These are phyloP conservation scores for Drosophila pallidifrons DNA, from an alignment of 1,140 invertebrate species.

Conservation along the genomic window DNA sequence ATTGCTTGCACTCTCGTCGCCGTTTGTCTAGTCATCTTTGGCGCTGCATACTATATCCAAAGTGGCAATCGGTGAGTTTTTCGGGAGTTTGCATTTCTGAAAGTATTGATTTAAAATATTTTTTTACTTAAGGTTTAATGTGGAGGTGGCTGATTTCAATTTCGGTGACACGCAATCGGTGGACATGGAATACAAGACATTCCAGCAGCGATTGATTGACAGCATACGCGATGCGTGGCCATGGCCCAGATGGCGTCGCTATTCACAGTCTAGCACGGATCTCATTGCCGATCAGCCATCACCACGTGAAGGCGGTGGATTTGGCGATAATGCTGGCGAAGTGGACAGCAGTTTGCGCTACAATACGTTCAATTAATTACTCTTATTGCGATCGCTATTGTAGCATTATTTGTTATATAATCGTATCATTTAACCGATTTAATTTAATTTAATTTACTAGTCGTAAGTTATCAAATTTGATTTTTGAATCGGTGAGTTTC, in stretches of 20 bases:
- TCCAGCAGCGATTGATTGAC: constrained; percentile 91
- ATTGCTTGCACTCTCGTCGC: constrained; percentile 91
- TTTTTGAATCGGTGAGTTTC: constrained; percentile 43
- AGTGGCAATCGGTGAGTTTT: constrained; percentile 88
- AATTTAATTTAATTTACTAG: constrained; percentile 61
- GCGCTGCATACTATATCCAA: constrained; percentile 93
- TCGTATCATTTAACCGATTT: constrained; percentile 61
- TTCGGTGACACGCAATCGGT: constrained; percentile 90
- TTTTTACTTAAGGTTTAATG: constrained; percentile 87
- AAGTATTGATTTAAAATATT: background rate
- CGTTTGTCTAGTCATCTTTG: constrained; percentile 92
- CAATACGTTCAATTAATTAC: constrained; percentile 72
- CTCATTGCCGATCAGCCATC: constrained; percentile 69
- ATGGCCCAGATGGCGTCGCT: constrained; percentile 63
- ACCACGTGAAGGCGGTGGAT: constrained; percentile 22
- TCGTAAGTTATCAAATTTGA: constrained; percentile 56
- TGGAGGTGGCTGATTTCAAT: constrained; percentile 95
- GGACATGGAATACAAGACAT: constrained; percentile 94
- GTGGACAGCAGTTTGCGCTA: constrained; percentile 81
- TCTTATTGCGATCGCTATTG: constrained; percentile 5
- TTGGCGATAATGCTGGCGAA: constrained; percentile 65
- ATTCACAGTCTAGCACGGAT: constrained; percentile 73
- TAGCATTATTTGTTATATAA: constrained; percentile 58
- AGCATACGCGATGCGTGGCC: constrained; percentile 87
- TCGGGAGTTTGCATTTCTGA: background rate